Evolutionary conservation across 53 echinoderm and acorn worm genomes (phyloP).

Genomic region (Astropecten irregularis): DNA sequence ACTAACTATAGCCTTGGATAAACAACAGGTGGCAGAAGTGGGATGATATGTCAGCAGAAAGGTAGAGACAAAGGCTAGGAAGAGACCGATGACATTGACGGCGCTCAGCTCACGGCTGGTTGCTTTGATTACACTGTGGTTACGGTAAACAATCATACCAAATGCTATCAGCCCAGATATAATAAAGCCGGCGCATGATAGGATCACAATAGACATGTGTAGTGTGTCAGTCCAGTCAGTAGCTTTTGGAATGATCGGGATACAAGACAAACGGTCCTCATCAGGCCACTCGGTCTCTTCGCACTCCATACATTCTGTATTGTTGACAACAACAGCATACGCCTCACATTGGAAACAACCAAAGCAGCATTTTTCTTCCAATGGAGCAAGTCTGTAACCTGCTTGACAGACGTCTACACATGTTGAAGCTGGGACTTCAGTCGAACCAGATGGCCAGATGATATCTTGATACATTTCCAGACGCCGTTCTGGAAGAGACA

Average conservation of each 20-base stretch:
- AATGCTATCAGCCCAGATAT: not conserved
- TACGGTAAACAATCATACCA: constrained; percentile 16
- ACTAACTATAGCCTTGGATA: constrained; percentile 2
- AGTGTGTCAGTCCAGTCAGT: not conserved
- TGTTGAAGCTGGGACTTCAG: constrained; percentile 29
- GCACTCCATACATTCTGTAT: constrained; percentile 60
- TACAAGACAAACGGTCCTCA: constrained; percentile 6
- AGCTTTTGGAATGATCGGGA: not conserved
- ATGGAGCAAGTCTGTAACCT: constrained; percentile 23
- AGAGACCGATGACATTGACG: constrained; percentile 55
- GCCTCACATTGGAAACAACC: constrained; percentile 61
- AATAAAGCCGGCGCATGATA: constrained; percentile 17
- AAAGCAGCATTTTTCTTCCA: constrained; percentile 76
- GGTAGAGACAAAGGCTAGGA: constrained; percentile 26
- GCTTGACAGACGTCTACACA: constrained; percentile 71
- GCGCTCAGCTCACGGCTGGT: constrained; percentile 62
- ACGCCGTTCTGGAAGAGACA: constrained; percentile 2
- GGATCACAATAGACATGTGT: not conserved
- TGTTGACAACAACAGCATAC: constrained; percentile 48
- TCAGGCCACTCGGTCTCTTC: constrained; percentile 32
- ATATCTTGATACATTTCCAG: constrained; percentile 22
- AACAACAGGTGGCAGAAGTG: constrained; percentile 2
- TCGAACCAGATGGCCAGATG: constrained; percentile 18
- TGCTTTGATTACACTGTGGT: constrained; percentile 67
- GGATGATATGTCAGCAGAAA: constrained; percentile 36